A percentile compares a stretch with the other conserved stretches of the same genome.
Evolutionary conservation across 2,113 vertebrate genomes (phyloP).

Genomic region (Phainopepla nitens): DNA sequence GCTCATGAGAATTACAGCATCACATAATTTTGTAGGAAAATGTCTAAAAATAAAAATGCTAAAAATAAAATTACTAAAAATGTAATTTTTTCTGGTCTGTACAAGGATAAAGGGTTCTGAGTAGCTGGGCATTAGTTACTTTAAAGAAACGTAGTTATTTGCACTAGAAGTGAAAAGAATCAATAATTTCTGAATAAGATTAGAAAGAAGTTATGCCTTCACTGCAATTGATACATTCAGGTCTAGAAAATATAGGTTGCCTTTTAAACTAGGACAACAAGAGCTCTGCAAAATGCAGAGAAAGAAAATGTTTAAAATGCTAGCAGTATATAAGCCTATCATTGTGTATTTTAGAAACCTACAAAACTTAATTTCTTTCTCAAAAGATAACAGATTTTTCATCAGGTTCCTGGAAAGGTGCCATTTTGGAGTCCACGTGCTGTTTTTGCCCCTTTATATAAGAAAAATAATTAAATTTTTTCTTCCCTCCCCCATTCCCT

Average conservation of each 20-base stretch:
- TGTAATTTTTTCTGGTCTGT: not conserved
- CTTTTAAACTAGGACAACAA: not conserved
- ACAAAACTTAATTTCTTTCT: slow-evolving; percentile 6
- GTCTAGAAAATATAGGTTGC: not conserved
- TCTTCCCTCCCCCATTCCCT: not conserved
- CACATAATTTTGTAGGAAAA: not conserved
- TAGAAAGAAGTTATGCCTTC: not conserved
- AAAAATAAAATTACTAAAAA: not conserved
- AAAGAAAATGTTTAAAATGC: not conserved
- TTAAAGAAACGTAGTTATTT: not conserved
- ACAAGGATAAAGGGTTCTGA: not conserved
- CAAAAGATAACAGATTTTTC: slow-evolving; percentile 58
- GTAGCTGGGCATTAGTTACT: not conserved
- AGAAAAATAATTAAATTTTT: slow-evolving; percentile 41
- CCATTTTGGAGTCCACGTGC: slow-evolving; percentile 28
- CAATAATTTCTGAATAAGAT: not conserved
- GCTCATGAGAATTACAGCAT: not conserved
- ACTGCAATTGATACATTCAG: not conserved
- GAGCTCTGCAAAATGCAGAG: not conserved
- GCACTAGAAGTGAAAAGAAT: not conserved
- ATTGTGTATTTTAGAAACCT: not conserved
- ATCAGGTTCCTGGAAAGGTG: slow-evolving; percentile 47
- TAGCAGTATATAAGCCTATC: not conserved
- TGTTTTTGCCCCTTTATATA: not conserved
- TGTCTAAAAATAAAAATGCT: not conserved